Evolutionary conservation across 2,888 invertebrate species (phyloP), one percentile per base, ranked within the genome.

Genomic region (Pheosia gnoma): DNA sequence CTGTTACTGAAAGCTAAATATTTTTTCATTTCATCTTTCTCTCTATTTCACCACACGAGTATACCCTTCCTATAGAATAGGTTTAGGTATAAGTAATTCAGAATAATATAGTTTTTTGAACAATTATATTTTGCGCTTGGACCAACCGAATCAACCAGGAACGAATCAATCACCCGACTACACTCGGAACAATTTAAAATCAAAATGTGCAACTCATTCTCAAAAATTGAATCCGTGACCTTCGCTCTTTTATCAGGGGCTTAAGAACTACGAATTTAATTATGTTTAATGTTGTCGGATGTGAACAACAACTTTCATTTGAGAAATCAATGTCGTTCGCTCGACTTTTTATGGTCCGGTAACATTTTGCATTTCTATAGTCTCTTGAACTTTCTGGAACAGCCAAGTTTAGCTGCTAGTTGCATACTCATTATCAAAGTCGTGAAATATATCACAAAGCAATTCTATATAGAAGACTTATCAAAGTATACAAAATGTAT

Each of bases 161-260:
- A 61, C 43, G 57, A 66, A 62, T 64, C 61, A 67, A 75, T 67
- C 60, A 59, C 53, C 54, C 38, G 51, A 39, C n/a, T 51, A 62
- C 59, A 65, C 41, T 55, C 52, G 49, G 65, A 65, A 57, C 60
- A 68, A 78, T 64, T 72, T 67, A 67, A 68, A 72, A 68, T 60
- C 49, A 66, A 75, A 78, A 79, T 60, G 56, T 79, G 78, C 82
- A 77, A 79, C 71, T 85, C 83, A 84, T 75, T 82, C 70, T 73
- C 66, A 71, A 80, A 83, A 79, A 84, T 81, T 83, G 72, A 80
- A 77, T 77, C 68, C 56, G 65, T 79, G 80, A 83, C 85, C 84
- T 85, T 84, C 80, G 75, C 74, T 74, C 75, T 78, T 71, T 74
- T 71, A 74, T 74, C 66, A 72, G 65, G 65, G 67, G 60, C 63